Base-by-base conservation (phyloP, 2,113 vertebrate species). In the Callorhinus ursinus region DNA sequence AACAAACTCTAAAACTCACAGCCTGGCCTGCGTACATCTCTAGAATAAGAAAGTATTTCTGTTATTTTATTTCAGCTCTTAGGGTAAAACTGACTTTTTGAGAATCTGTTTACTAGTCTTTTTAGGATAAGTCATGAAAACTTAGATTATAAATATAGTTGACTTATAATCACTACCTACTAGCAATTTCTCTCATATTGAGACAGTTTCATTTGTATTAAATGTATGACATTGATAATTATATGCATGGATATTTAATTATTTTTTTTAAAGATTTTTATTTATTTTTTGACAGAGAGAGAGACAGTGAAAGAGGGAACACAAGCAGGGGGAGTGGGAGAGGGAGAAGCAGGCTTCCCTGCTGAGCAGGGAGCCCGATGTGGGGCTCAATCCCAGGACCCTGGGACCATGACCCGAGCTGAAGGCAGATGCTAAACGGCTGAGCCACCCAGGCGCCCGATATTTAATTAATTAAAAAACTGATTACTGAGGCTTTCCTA, bases 391-490 rank as follows among this genome's bases (percentile, higher is more conserved):
- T 39, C 39, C 39, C 39, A 39, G 39, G 39, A 39, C 39, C 39
- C 39, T 39, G 39, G 39, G 39, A 39, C 39, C 39, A 39, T 4
- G 39, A 39, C 39, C 39, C 39, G 39, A 39, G 39, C 39, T 39
- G 39, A 39, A 39, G 39, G 39, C 39, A 39, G 39, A 39, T 4
- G 39, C 39, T 39, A 39, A 39, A 39, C 39, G 39, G 39, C 39
- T 39, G 39, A 39, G 39, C 39, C 3, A 39, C 39, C 39, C 39
- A 39, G 39, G 39, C 39, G 39, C 39, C 39, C 39, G 22, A 28
- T 94, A 77, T 93, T 96, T 90, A 83, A 91, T 95, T 77, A 95
- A 96, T 96, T 95, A 92, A 95, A 95, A 92, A 72, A 53, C n/a
- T 81, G 28, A 96, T 92, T 91, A 82, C 24, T 59, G 36, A 81